These are phyloP conservation scores for Sebastolobus altivelis DNA, from an alignment of 2,797 vertebrate species.

Conservation along the genomic window DNA sequence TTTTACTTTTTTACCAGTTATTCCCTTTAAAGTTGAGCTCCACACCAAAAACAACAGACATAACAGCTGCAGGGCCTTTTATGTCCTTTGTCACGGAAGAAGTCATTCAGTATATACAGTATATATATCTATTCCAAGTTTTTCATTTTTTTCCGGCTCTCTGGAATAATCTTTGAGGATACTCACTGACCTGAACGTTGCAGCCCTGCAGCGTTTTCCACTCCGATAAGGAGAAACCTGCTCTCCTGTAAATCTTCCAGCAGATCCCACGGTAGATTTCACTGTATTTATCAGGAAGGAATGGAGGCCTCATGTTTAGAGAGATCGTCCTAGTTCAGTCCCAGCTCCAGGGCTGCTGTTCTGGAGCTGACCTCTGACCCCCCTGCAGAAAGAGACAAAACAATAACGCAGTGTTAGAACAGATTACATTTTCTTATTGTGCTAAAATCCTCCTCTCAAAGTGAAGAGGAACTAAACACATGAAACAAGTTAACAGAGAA, in stretches of 20 bases:
- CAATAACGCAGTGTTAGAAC: not conserved
- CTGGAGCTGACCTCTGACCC: slow-evolving; percentile 18
- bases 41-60: not conserved
- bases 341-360: not conserved
- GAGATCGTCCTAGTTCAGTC: not conserved
- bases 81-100: not conserved
- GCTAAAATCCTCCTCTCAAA: not conserved
- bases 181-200: slow-evolving; percentile 28
- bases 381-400: not conserved
- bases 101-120: not conserved
- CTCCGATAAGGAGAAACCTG: slow-evolving; percentile 7
- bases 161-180: slow-evolving; percentile 8
- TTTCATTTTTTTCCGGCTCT: slow-evolving; percentile 8
- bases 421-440: not conserved
- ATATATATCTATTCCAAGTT: not conserved
- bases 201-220: slow-evolving; percentile 15
- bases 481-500: not conserved
- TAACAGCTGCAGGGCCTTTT: not conserved
- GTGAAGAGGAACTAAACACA: not conserved
- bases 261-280: not conserved
- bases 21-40: not conserved
- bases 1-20: not conserved
- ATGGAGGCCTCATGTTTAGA: not conserved
- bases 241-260: not conserved
- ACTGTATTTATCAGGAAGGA: slow-evolving; percentile 1